Base-by-base conservation (phyloP, 2,797 vertebrate genomes). In the Oryzias sinensis region DNA sequence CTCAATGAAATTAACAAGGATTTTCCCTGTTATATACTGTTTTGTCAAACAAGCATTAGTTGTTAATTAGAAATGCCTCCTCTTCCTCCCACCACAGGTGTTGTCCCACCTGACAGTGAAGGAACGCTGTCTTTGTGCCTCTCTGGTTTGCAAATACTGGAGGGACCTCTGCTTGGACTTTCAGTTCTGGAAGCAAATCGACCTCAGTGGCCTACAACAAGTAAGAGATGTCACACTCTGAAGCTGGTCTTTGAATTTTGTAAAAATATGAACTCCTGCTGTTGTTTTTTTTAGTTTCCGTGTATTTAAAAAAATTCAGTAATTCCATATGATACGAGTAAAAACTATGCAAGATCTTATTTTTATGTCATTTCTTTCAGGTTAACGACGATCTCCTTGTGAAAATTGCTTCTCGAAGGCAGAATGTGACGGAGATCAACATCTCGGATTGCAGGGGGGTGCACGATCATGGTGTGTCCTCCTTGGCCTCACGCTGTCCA, bases 111-210 rank as follows among this genome's bases (percentile, higher is more conserved):
- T 99, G 80, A 96, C 96, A 16, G 89, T 99, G 88, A 97, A 96
- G 83, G 96, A 99, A 52, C 94, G 96, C 53, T 97, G 96, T 89
- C 93, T 98, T 71, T 94, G 93, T 76, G 96, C 94, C 43, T 98
- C 96, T 6, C 90, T 99, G 89, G 97, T 98, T 68, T 99, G 97
- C 90, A 98, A 97, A 86, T 98, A 98, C 62, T 99, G 97, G 97
- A 93, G 93, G 66, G 97, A 99, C 63, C 96, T 99, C 71, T 98
- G 97, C 87, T 91, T 98, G 89, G 96, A 99, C 88, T 98, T 98
- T 85, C 96, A 99, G 81, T 98, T 99, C 89, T 99, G 97, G 97
- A 98, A 98, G 84, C 96, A 96, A 81, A 90, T 99, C 49, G 96
- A 99, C 87, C 95, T 99, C 86, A 98, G 96, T 86, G 95, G 95